Base-by-base conservation (phyloP, 2,797 vertebrate genomes). In the Lacerta viridis region DNA sequence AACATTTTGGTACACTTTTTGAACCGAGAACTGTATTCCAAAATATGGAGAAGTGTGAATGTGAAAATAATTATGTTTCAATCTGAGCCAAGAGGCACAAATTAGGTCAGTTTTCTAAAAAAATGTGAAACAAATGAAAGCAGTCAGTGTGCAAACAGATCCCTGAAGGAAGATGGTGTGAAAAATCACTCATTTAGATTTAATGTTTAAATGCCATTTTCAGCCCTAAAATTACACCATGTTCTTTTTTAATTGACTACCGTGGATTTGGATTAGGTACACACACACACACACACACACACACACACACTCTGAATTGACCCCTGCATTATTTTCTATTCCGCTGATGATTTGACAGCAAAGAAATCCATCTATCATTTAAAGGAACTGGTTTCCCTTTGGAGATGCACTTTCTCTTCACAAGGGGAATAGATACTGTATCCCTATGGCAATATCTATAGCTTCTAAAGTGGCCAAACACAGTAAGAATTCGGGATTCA, bases 231-330 rank as follows among this genome's bases (percentile, higher is more conserved):
- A 55, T 18, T 10, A 13, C 46, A 79, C 27, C 39, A 61, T n/a
- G 46, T 50, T 33, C 11, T 87, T 81, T 64, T 66, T 64, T 66
- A 87, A 89, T 2, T 66, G 68, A 87, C 86, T 93, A 92, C 66
- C 90, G 61, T 69, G 85, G 88, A 86, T 17, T 2, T 0, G 2
- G 2, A 86, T 90, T 36, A 79, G 86, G 83, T 64, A 18, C 20
- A 64, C 61, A 17, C 33, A 36, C 33, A 33, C 11, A 50, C 29
- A 71, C 71, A 39, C 61, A 18, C 25, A 43, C 43, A 50, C 46
- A 50, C 33, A 33, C 10, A 64, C 29, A 71, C 71, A 41, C 64
- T 13, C 25, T 33, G 50, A 83, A 6, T 68, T 68, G 27, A 18
- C 13, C 15, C 39, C 4, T 33, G 46, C 2, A 78, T 90, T 84